phyloP scores from a whole-genome alignment of 2,113 vertebrate species.

The Mormyrus lacerda region DNA sequence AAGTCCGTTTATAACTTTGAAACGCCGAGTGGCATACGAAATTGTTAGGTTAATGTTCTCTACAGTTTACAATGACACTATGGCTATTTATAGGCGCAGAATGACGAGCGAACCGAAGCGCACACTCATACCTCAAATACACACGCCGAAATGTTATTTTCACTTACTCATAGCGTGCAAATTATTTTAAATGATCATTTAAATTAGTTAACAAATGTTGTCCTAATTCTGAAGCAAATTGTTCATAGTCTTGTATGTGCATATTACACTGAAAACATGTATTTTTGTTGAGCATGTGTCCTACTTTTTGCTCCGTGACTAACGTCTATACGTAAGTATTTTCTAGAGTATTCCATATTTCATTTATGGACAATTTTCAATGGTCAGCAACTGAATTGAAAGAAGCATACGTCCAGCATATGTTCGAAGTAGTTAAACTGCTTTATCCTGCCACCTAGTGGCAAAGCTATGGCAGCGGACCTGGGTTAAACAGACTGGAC shows the following conservation, averaged over 20 bases:
- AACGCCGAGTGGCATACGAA: neutral
- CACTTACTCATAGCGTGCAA: neutral
- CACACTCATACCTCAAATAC: neutral
- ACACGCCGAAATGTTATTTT: neutral
- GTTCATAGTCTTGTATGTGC: neutral
- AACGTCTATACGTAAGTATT: neutral
- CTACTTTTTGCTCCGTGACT: neutral
- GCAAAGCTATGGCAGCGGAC: neutral
- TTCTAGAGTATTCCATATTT: neutral
- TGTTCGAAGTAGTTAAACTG: neutral
- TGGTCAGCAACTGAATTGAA: neutral
- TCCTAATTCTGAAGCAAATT: neutral
- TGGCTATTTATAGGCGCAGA: slow-evolving; percentile 5
- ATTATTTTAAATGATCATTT: neutral
- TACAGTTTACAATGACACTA: neutral
- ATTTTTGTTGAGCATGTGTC: neutral
- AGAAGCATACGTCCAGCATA: neutral
- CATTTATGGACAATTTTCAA: neutral
- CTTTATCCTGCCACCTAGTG: slow-evolving; percentile 4
- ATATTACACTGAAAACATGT: neutral
- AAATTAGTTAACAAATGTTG: neutral
- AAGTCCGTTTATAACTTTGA: neutral
- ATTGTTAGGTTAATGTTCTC: neutral
- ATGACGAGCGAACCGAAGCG: neutral
- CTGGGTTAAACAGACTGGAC: neutral